Percentiles rank a stretch among this genome's conserved stretches.
Conservation (phyloP, 1,140 invertebrate genomes). For the Pseudobourletiella spinata region DNA sequence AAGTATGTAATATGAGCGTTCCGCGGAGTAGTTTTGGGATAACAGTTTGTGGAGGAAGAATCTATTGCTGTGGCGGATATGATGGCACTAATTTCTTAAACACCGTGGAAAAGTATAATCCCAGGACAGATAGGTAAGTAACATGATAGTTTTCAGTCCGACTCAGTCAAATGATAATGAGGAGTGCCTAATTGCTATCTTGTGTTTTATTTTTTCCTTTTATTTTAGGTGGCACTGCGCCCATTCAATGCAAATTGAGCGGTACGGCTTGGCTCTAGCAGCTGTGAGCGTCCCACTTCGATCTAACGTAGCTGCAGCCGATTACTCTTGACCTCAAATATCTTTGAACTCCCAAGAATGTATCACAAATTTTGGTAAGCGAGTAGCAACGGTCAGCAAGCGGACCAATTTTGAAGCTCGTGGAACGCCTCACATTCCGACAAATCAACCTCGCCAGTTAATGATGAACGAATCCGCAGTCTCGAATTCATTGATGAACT, state of each 20-base stretch:
- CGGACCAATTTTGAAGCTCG: background rate
- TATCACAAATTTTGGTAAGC: too few relatives aligned
- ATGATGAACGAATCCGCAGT: background rate
- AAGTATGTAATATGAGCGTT: conserved; percentile 39
- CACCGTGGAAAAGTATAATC: conserved; percentile 45
- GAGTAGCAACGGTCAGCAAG: background rate
- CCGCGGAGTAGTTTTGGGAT: conserved; percentile 39
- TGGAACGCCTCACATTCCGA: background rate
- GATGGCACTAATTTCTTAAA: conserved; percentile 45
- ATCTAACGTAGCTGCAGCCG: conserved; percentile 11
- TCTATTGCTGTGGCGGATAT: conserved; percentile 47
- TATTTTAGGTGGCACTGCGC: conserved; percentile 39
- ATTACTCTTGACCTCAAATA: conserved; percentile 33
- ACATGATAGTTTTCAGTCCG: background rate
- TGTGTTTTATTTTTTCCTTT: background rate
- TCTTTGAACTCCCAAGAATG: too few relatives aligned
- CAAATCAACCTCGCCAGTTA: background rate
- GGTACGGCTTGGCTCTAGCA: conserved; percentile 37
- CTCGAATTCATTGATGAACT: too few relatives aligned
- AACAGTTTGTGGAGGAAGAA: conserved; percentile 40
- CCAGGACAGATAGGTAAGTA: conserved; percentile 41
- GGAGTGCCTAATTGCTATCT: background rate
- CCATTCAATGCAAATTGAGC: conserved; percentile 39
- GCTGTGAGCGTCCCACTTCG: conserved; percentile 37
- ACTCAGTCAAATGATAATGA: background rate